phyloP scores from a whole-genome alignment of 2,888 invertebrate species.

The Stegophylla sp. region DNA sequence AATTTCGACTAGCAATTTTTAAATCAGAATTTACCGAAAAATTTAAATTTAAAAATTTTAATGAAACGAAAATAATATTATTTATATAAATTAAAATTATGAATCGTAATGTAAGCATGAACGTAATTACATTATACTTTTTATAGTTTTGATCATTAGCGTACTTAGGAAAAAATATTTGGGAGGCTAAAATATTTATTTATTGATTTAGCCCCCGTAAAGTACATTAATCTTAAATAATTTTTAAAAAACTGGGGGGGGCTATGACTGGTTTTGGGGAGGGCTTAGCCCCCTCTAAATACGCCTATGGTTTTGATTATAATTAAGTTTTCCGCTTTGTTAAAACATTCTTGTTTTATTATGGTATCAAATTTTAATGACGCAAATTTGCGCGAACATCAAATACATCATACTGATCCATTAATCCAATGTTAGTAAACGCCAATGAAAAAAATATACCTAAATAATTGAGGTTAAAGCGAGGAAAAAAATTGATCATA shows the following conservation, averaged over 20 bases:
- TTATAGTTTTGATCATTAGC: no score
- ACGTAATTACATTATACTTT: not conserved
- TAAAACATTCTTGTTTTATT: not conserved
- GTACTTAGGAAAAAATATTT: no score
- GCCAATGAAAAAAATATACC: not conserved
- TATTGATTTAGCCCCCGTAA: no score
- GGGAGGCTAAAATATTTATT: no score
- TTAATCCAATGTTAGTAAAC: conserved; percentile 16
- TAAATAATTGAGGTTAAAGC: no score
- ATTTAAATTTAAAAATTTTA: no score
- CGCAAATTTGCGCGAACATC: not conserved
- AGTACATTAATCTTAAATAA: no score
- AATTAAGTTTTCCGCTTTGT: not conserved
- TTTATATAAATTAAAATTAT: not conserved
- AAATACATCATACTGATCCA: conserved; percentile 4
- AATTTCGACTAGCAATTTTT: no score
- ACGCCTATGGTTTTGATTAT: not conserved
- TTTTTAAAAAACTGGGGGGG: no score
- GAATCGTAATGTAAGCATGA: not conserved
- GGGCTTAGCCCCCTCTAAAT: no score
- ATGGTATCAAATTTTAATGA: not conserved
- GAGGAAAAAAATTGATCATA: not conserved
- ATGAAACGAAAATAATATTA: not conserved
- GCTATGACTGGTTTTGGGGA: no score
- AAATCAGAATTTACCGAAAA: no score